Percentiles rank a stretch among this genome's conserved stretches.
Evolutionary conservation across 2,888 invertebrate genomes (phyloP).

Genomic region (Drymonia ruficornis): DNA sequence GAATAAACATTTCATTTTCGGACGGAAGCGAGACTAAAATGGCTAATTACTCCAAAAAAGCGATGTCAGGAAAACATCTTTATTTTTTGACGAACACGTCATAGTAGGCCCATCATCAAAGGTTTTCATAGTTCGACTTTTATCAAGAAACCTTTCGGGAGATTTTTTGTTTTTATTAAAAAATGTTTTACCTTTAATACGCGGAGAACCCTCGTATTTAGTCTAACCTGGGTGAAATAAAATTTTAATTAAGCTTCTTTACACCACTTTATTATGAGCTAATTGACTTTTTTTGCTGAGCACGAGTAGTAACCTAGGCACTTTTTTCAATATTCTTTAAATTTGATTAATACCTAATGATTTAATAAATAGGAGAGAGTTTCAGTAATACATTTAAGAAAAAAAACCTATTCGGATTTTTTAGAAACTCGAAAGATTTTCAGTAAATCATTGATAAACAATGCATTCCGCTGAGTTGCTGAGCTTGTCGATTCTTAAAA

Average conservation of each 20-base stretch:
- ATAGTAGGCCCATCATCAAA: constrained; percentile 32
- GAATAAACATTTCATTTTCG: constrained; percentile 22
- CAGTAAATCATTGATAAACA: constrained; percentile 1
- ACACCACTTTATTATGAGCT: too few relatives aligned
- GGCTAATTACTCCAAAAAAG: constrained; percentile 29
- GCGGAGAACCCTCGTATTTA: too few relatives aligned
- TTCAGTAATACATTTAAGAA: too few relatives aligned
- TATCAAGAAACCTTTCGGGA: constrained; percentile 16
- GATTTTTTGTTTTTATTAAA: constrained; percentile 21
- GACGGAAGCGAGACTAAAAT: constrained; percentile 17
- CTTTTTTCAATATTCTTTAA: too few relatives aligned
- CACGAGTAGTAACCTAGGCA: too few relatives aligned
- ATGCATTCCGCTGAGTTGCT: constrained; percentile 4
- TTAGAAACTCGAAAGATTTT: too few relatives aligned
- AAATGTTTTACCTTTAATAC: neutral
- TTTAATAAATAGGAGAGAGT: too few relatives aligned
- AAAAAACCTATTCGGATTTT: too few relatives aligned
- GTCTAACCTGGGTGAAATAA: too few relatives aligned
- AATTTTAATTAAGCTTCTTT: too few relatives aligned
- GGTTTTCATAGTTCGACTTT: constrained; percentile 23
- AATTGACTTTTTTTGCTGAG: too few relatives aligned
- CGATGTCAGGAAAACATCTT: constrained; percentile 19
- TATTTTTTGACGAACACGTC: constrained; percentile 22
- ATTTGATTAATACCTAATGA: too few relatives aligned
- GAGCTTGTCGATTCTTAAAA: constrained; percentile 44